phyloP scores from a whole-genome alignment of 2,113 vertebrate species.

The Forbesichthys agassizii region DNA sequence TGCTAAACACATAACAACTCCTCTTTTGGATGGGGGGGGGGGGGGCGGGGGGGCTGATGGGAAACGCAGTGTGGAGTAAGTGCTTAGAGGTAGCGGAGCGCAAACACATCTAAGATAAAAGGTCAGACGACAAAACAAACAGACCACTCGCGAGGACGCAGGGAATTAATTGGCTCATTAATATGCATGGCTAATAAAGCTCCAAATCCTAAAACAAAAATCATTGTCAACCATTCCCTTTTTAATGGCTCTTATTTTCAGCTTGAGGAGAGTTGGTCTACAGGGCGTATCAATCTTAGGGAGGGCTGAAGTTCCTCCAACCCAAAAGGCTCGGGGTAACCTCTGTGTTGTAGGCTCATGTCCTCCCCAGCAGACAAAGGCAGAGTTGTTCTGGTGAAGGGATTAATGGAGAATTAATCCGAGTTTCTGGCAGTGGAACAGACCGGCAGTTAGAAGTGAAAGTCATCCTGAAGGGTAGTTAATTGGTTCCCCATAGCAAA shows the following conservation, averaged over 20 bases:
- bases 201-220: conserved; percentile 79
- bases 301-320: conserved; percentile 50
- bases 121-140: conserved; percentile 87
- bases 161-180: conserved; percentile 91
- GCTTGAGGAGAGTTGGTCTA: conserved; percentile 75
- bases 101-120: conserved; percentile 85
- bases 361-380: conserved; percentile 82
- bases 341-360: conserved; percentile 76
- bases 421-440: conserved; percentile 82
- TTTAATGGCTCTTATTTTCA: conserved; percentile 83
- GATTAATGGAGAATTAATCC: conserved; percentile 88
- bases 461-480: conserved; percentile 86
- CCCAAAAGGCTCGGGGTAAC: conserved; percentile 75
- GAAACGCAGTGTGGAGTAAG: conserved; percentile 79
- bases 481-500: conserved; percentile 83
- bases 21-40: conserved; percentile 50
- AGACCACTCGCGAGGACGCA: conserved; percentile 85
- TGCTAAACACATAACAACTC: conserved; percentile 70
- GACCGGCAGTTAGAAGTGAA: conserved; percentile 80
- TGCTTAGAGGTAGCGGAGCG: conserved; percentile 82
- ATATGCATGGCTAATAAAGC: conserved; percentile 87
- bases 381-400: conserved; percentile 81
- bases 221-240: conserved; percentile 76
- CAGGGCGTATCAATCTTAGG: conserved; percentile 76
- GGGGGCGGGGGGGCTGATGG: conserved; percentile 50